These are phyloP conservation scores for Danio aesculapii DNA, from an alignment of 2,797 vertebrate species.

Conservation along the genomic window DNA sequence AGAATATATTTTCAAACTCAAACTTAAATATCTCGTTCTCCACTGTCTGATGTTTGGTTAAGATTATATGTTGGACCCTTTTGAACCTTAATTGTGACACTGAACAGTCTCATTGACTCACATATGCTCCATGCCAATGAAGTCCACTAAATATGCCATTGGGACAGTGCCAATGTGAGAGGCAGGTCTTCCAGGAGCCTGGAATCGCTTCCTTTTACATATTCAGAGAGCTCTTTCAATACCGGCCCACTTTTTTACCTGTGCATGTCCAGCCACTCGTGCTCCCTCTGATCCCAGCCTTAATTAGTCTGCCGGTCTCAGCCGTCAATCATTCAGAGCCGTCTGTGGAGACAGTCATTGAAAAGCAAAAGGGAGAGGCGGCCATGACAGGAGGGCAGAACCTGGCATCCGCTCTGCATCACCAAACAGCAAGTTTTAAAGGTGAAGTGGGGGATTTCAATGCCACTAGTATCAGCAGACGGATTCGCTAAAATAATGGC, in stretches of 20 bases:
- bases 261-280: slow-evolving; percentile 12
- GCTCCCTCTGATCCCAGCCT: slow-evolving; percentile 37
- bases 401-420: slow-evolving; percentile 12
- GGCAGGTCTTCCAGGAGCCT: neutral
- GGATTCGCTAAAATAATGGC: neutral
- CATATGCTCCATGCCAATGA: neutral
- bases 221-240: slow-evolving; percentile 30
- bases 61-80: neutral
- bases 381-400: slow-evolving; percentile 28
- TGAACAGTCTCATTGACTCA: neutral
- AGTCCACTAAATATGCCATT: slow-evolving; percentile 11
- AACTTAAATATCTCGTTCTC: neutral
- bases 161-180: neutral
- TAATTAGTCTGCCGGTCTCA: slow-evolving; percentile 51
- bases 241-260: slow-evolving; percentile 25
- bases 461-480: neutral
- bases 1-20: neutral
- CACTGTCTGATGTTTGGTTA: neutral
- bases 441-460: slow-evolving; percentile 23
- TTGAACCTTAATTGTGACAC: neutral
- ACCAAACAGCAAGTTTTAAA: slow-evolving; percentile 35
- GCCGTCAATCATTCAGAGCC: slow-evolving; percentile 41
- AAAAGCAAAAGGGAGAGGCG: slow-evolving; percentile 43
- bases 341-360: slow-evolving; percentile 29
- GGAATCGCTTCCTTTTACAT: slow-evolving; percentile 28